Evolutionary conservation across 2,888 invertebrate species (phyloP).

Genomic region (Oscheius myriophilus): DNA sequence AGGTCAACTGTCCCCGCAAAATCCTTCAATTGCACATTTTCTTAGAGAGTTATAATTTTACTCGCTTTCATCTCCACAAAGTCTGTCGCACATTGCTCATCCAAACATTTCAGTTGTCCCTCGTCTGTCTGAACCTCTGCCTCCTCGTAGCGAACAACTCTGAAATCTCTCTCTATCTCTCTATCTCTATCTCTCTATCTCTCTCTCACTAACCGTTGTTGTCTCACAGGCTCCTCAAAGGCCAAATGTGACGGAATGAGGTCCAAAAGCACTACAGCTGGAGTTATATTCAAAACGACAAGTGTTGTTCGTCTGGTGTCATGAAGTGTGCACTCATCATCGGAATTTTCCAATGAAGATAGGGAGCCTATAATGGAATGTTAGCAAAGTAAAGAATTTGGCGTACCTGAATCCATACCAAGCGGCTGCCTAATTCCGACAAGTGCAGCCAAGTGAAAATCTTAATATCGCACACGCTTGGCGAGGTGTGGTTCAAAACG

Average conservation of each 20-base stretch:
- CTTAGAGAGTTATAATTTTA: too few relatives aligned
- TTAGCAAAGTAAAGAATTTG: too few relatives aligned
- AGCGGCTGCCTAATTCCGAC: too few relatives aligned
- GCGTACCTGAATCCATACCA: too few relatives aligned
- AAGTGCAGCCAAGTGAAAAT: too few relatives aligned
- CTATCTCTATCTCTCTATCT: conserved; percentile 8
- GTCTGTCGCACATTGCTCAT: conserved; percentile 12
- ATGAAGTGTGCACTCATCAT: conserved; percentile 15
- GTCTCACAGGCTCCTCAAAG: background rate
- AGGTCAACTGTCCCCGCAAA: conserved; percentile 31
- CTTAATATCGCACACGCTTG: too few relatives aligned
- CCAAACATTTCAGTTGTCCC: background rate
- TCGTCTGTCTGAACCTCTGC: conserved; percentile 16
- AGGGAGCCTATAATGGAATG: conserved; percentile 5
- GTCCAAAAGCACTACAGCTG: conserved; percentile 3
- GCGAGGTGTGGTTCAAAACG: too few relatives aligned
- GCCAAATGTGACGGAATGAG: background rate
- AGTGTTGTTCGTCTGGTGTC: background rate
- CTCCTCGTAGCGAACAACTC: conserved; percentile 17
- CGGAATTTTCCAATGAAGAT: conserved; percentile 17
- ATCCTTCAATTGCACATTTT: conserved; percentile 20
- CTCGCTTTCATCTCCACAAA: conserved; percentile 5
- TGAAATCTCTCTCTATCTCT: conserved; percentile 16
- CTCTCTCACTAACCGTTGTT: background rate
- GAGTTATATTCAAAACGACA: conserved; percentile 2